These are phyloP conservation scores for Aptenodytes patagonicus DNA, from an alignment of 2,113 vertebrate genomes.

Conservation along the genomic window DNA sequence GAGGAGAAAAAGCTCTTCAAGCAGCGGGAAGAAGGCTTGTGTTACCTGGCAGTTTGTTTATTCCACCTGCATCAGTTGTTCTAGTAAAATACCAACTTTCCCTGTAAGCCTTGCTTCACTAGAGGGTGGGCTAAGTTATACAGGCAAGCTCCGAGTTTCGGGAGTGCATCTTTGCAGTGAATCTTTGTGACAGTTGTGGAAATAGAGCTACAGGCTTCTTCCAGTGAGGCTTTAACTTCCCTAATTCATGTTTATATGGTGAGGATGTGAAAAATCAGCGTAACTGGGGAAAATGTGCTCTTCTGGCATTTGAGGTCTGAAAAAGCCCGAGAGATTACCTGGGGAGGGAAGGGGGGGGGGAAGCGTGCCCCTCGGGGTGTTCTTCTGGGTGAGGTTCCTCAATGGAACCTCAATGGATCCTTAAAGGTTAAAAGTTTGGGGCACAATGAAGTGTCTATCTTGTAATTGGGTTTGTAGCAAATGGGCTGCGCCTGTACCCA, in stretches of 20 bases:
- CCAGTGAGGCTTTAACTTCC: background rate
- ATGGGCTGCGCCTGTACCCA: background rate
- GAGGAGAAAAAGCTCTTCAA: background rate
- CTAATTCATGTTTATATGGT: fast-evolving
- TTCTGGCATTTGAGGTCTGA: background rate
- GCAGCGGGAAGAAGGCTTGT: background rate
- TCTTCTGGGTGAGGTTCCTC: background rate
- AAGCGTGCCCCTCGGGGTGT: background rate
- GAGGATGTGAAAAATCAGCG: background rate
- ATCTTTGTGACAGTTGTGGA: background rate
- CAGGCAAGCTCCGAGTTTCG: background rate
- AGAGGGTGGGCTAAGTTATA: background rate
- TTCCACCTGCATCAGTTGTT: background rate
- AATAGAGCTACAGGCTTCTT: background rate
- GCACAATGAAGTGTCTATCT: fast-evolving
- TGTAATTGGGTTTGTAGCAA: fast-evolving
- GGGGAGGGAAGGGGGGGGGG: background rate
- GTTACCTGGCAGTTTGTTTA: background rate
- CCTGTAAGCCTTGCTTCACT: background rate
- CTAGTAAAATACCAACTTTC: background rate
- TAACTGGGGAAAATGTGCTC: fast-evolving
- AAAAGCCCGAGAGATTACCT: background rate
- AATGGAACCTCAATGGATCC: no score
- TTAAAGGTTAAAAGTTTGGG: background rate
- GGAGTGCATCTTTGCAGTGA: background rate